Evolutionary conservation across 1,140 invertebrate species (phyloP), one percentile per base, ranked within the genome.

Genomic region (Papilio glaucus): DNA sequence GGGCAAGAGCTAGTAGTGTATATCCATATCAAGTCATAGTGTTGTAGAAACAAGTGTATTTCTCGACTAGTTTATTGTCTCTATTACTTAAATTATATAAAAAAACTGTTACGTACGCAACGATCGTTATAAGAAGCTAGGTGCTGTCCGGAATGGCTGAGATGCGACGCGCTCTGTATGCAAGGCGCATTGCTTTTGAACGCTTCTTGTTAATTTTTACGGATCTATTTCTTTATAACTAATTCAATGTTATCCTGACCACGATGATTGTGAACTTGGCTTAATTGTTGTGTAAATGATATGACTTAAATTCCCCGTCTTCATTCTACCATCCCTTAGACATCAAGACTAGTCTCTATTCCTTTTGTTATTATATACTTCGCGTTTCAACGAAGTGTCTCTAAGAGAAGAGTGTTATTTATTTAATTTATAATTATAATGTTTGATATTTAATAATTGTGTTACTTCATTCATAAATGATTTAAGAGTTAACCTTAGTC

Each of bases 131-230:
- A 57, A 53, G 49, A 49, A 49, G 45, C 45, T 7, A 49, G n/a
- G 24, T 57, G 0, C 9, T 24, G 10, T 26, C 12, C 1, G 6
- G 49, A 12, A 24, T 24, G 5, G 10, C 24, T 12, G 49, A 24
- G 49, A 26, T 37, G 21, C 26, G 6, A 33, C 29, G 1, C 13
- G 9, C 37, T 73, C 49, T 15, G 41, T 69, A 74, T 74, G 60
- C 73, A 12, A 15, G 7, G 8, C 60, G 13, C 29, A 37, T 24
- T 7, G 15, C 10, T 15, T 4, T 29, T 49, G 57, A 74, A 62
- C 42, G 73, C 29, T 74, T 74, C 73, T 74, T 26, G 73, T 74
- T 74, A 74, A 74, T 71, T 74, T 74, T 70, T 74, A 63, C 60
- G 73, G 69, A 74, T 74, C 61, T 74, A 61, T 24, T 74, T 65